Evolutionary conservation across 2,113 vertebrate species (phyloP).

Genomic region (Lepisosteus oculatus): DNA sequence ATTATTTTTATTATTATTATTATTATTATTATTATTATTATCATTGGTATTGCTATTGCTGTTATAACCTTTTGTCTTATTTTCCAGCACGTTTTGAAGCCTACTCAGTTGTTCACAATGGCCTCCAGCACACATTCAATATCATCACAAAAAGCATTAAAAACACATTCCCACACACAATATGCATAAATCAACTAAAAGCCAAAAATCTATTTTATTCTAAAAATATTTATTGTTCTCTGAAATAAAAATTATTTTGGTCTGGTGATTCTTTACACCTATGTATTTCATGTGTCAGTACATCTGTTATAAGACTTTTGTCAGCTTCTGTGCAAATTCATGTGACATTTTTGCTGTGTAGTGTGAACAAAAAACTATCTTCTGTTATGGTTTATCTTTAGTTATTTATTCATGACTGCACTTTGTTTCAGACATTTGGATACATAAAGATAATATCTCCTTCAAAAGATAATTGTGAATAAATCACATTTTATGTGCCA

Average conservation of each 20-base stretch:
- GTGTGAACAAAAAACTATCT: constrained; percentile 42
- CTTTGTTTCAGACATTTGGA: constrained; percentile 23
- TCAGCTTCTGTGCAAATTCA: constrained; percentile 41
- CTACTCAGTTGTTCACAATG: no score
- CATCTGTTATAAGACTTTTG: constrained; percentile 29
- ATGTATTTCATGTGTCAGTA: constrained; percentile 15
- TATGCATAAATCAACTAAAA: neutral
- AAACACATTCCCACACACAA: neutral
- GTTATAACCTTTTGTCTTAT: no score
- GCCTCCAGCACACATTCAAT: neutral
- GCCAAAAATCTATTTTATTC: constrained; percentile 18
- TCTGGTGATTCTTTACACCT: neutral
- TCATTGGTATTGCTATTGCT: no score
- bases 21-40: no score
- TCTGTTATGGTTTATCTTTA: constrained; percentile 8
- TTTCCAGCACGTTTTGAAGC: no score
- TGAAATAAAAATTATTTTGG: no score
- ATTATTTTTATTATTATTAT: no score
- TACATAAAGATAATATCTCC: constrained; percentile 34
- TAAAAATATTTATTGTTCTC: no score
- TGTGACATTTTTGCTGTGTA: constrained; percentile 38
- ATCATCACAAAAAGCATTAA: neutral
- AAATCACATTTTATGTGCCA: constrained; percentile 1
- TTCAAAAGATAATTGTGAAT: constrained; percentile 32
- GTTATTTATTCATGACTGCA: neutral